A percentile compares a stretch with the other conserved stretches of the same genome.
These are phyloP conservation scores for Cliona cf. orientalis DNA, from an alignment of 37 sponge, comb jelly and placozoan genomes.

Conservation along the genomic window DNA sequence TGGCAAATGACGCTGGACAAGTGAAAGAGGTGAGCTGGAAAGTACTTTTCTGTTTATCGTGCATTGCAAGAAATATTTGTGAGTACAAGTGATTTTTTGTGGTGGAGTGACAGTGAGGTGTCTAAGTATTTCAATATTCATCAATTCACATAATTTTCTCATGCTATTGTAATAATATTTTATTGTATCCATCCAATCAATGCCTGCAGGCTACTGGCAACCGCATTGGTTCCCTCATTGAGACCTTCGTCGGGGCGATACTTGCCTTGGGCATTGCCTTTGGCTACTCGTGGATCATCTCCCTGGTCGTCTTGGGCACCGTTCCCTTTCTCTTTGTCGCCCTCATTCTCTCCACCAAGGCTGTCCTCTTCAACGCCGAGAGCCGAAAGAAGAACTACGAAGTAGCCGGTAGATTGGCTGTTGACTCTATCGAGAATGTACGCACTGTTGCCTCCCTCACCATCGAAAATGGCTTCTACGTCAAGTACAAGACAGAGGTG, in stretches of 20 bases:
- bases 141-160: no score
- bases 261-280: slow-evolving; percentile 56
- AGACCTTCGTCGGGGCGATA: slow-evolving; percentile 33
- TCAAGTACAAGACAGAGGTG: slow-evolving; percentile 20
- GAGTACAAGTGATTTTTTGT: no score
- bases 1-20: slow-evolving; percentile 79
- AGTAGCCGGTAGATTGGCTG: slow-evolving; percentile 23
- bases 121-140: no score
- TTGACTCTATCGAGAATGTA: slow-evolving; percentile 81
- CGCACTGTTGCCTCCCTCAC: slow-evolving; percentile 69
- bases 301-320: slow-evolving; percentile 51
- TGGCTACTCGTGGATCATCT: slow-evolving; percentile 66
- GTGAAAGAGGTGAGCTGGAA: slow-evolving; percentile 89
- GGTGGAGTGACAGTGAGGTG: no score
- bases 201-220: slow-evolving; percentile 77
- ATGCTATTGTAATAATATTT: no score
- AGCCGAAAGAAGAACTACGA: slow-evolving; percentile 24
- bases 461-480: slow-evolving; percentile 41
- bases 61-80: no score
- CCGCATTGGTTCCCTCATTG: slow-evolving; percentile 50
- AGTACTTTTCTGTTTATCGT: no score
- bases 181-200: no score
- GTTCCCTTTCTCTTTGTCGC: slow-evolving; percentile 39
- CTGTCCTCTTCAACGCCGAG: neutral
- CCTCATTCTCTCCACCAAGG: neutral